Percentiles rank a stretch among this genome's conserved stretches.
These are phyloP conservation scores for Rhea americana DNA, from an alignment of 2,113 vertebrate species.

Conservation along the genomic window DNA sequence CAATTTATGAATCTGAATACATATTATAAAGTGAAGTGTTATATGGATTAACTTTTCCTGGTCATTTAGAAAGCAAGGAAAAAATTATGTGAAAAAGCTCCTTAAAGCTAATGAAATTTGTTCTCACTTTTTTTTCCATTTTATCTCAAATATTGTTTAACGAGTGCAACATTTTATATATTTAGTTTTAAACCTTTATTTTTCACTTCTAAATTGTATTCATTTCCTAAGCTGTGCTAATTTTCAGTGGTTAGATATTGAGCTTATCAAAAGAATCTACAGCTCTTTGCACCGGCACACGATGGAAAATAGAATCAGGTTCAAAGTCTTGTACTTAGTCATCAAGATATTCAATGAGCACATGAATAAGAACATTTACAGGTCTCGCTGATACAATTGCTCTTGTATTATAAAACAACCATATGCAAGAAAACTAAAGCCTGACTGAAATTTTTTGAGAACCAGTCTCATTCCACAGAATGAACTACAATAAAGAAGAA, in stretches of 20 bases:
- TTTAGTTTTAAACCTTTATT: neutral
- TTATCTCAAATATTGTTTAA: neutral
- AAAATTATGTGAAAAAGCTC: neutral
- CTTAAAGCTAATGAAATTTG: neutral
- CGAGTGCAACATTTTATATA: neutral
- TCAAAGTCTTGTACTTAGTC: neutral
- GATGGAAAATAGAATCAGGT: neutral
- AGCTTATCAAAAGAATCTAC: neutral
- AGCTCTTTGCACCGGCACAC: neutral
- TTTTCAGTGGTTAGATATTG: neutral
- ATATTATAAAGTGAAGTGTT: neutral
- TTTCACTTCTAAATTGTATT: neutral
- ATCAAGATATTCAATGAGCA: neutral
- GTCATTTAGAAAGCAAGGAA: neutral
- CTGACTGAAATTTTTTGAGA: neutral
- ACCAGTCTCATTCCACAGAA: neutral
- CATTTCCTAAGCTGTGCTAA: neutral
- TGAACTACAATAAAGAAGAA: neutral
- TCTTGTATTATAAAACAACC: neutral
- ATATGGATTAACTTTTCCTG: neutral
- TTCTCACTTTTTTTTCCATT: neutral
- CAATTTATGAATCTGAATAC: neutral
- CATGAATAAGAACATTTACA: neutral
- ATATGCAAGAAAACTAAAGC: neutral
- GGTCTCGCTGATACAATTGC: neutral